phyloP scores from a whole-genome alignment of 2,797 vertebrate species.

The Mycteria americana region DNA sequence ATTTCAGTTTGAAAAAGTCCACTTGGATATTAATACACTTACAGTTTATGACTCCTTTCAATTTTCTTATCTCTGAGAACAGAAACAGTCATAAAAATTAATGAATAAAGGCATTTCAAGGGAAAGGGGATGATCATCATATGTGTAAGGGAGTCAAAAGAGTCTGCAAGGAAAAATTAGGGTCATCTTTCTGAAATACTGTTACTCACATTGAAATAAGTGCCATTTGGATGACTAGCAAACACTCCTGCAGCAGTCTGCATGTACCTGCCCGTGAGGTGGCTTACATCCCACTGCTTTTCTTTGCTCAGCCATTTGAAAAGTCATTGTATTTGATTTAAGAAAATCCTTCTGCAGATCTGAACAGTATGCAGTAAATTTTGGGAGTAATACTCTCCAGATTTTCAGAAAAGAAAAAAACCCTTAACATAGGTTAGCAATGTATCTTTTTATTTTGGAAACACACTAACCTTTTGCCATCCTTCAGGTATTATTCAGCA shows the following conservation, averaged over 20 bases:
- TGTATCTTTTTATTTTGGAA: background rate
- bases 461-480: background rate
- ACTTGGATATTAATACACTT: background rate
- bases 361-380: background rate
- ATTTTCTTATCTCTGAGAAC: background rate
- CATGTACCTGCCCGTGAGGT: background rate
- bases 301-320: background rate
- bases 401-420: background rate
- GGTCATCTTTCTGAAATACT: background rate
- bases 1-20: background rate
- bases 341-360: background rate
- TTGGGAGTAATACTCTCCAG: background rate
- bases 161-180: background rate
- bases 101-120: background rate
- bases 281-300: background rate
- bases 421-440: background rate
- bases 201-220: background rate
- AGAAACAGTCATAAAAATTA: background rate
- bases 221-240: fast-evolving
- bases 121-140: background rate
- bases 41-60: background rate
- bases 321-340: background rate
- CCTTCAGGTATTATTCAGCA: background rate
- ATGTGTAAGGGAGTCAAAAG: background rate
- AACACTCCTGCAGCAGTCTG: background rate